Conservation (phyloP, 2,888 invertebrate species). For the Fissipunctia ypsillon region DNA sequence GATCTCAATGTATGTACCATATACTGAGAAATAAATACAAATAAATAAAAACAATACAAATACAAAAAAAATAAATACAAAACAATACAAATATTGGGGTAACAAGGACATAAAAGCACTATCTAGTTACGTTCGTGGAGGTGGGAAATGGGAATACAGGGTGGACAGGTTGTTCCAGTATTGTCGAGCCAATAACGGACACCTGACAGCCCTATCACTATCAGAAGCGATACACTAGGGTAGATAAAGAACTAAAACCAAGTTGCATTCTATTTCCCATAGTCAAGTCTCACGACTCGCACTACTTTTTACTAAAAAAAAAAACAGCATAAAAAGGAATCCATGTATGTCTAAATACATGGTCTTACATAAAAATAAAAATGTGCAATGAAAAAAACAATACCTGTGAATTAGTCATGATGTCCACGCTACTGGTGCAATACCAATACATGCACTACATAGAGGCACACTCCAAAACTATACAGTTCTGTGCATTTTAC, state of each 20-base stretch:
- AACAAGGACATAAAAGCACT: neutral
- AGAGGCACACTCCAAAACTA: constrained; percentile 85
- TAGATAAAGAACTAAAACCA: constrained; percentile 18
- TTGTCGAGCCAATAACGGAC: neutral
- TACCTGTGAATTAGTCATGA: constrained; percentile 92
- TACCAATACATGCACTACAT: constrained; percentile 88
- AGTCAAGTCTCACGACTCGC: constrained; percentile 3
- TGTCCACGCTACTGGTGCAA: constrained; percentile 85
- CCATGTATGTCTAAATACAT: constrained; percentile 46
- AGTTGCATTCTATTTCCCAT: constrained; percentile 36
- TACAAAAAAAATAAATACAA: no score
- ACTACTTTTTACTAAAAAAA: constrained; percentile 27
- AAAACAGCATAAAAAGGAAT: constrained; percentile 52
- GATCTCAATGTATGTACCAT: no score
- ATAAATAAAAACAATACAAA: no score
- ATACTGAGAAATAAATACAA: no score
- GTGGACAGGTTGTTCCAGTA: neutral
- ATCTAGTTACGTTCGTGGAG: neutral
- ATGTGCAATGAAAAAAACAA: constrained; percentile 77
- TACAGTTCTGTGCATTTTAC: constrained; percentile 87
- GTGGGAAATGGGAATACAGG: neutral
- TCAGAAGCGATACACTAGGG: constrained; percentile 19
- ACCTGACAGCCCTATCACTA: constrained; percentile 27
- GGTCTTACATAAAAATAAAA: constrained; percentile 55
- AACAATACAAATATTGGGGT: neutral